Conservation (phyloP, 2,113 vertebrate genomes). For the Tragulus kanchil region DNA sequence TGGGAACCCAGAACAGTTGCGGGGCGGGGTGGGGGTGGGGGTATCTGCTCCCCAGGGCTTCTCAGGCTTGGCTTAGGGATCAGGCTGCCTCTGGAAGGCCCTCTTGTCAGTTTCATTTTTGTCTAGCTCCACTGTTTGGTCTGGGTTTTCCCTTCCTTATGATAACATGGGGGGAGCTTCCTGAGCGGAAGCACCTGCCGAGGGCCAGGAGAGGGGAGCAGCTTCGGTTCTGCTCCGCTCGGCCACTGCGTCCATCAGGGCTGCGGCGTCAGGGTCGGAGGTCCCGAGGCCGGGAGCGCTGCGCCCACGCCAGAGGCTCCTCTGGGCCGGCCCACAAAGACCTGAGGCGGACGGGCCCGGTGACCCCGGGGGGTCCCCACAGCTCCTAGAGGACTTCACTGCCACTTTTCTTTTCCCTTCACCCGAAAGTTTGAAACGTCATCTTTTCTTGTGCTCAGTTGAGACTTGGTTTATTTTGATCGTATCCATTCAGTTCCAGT, state of each 20-base stretch:
- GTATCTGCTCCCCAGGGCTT: not conserved
- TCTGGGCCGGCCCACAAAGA: not conserved
- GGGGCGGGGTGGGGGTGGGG: not conserved
- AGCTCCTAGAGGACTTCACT: constrained; percentile 89
- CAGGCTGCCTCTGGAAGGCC: not conserved
- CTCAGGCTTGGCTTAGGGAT: not conserved
- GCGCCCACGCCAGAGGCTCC: constrained; percentile 50
- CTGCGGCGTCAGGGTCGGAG: constrained; percentile 58
- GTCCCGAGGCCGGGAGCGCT: constrained; percentile 52
- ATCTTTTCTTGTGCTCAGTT: constrained; percentile 84
- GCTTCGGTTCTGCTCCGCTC: constrained; percentile 53
- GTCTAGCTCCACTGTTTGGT: not conserved
- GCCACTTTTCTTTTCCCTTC: constrained; percentile 87
- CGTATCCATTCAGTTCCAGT: constrained; percentile 77
- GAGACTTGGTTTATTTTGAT: constrained; percentile 83
- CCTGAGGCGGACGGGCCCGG: constrained; percentile 63
- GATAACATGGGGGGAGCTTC: not conserved
- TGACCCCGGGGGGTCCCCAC: constrained; percentile 55
- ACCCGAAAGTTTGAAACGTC: constrained; percentile 82
- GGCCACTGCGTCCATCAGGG: constrained; percentile 37
- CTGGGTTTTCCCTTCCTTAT: not conserved
- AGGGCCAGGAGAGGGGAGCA: not conserved
- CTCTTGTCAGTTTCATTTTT: constrained; percentile 42
- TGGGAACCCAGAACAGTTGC: not conserved
- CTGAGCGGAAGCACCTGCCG: not conserved